Base-by-base conservation (phyloP, 2,888 invertebrate species). In the Idaea biselata region DNA sequence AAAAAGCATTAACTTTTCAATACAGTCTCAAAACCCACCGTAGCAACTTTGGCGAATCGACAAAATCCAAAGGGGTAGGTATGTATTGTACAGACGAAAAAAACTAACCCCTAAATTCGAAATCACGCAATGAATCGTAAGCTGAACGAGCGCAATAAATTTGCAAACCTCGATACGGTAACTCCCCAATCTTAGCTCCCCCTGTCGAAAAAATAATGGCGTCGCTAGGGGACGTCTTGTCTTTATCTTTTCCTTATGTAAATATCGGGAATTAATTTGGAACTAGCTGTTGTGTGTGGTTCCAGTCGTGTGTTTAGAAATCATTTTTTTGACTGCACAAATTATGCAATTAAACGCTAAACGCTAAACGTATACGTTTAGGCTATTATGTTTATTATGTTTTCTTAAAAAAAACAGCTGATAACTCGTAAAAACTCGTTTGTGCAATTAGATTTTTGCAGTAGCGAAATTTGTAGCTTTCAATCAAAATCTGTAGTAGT, bases 171-270 rank as follows among this genome's bases (percentile, higher is more conserved):
- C 84, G 79, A 84, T 83, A 83, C 83, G 80, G 76, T 76, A 77
- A 78, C 73, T 78, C 81, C 81, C 81, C 79, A 77, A 65, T 77
- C 80, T 66, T 60, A 67, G 67, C 70, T 83, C 88, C 90, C 90
- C 87, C 86, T 84, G 84, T 80, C 77, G 80, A 86, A 83, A 86
- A 86, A 85, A 81, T 79, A 90, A 91, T 89, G 90, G 90, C 89
- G 81, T 75, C 80, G 11, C 11, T 56, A 18, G 71, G 66, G 69
- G 77, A 78, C 87, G 84, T 88, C 90, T 89, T 90, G 88, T 84
- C 91, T 91, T 91, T 91, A 91, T 92, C 89, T 91, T 89, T 91
- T 91, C 84, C 89, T 89, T 90, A 91, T 91, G 91, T 87, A 89
- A 92, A 91, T 91, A 76, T 77, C 72, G 75, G 76, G 72, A 84